Percentiles rank a stretch among this genome's conserved stretches.
Evolutionary conservation across 2,113 vertebrate species (phyloP).

Genomic region (Chloropsis hardwickii): DNA sequence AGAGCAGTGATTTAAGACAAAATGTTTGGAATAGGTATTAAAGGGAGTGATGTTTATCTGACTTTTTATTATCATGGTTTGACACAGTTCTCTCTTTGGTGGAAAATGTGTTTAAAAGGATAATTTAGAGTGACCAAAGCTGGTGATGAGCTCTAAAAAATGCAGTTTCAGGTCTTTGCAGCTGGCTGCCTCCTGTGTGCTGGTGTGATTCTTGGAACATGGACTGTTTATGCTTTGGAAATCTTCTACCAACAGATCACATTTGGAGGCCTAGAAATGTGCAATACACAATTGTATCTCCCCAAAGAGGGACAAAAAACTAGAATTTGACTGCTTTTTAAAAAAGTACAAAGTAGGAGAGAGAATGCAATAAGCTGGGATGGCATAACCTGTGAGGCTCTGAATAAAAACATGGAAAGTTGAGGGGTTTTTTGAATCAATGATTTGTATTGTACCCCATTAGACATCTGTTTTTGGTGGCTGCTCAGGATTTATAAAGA

Average conservation of each 20-base stretch:
- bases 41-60: background rate
- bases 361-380: background rate
- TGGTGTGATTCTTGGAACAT: background rate
- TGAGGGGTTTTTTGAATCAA: background rate
- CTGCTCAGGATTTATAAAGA: background rate
- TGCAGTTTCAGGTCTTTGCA: background rate
- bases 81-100: background rate
- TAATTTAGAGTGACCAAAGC: background rate
- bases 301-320: rapidly evolving
- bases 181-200: background rate
- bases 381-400: background rate
- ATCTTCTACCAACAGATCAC: background rate
- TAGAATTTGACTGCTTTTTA: background rate
- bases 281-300: background rate
- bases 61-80: background rate
- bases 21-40: background rate
- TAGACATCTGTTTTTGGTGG: background rate
- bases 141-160: background rate
- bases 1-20: background rate
- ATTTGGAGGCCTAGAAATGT: background rate
- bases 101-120: background rate
- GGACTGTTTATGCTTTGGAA: background rate
- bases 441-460: background rate
- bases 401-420: background rate
- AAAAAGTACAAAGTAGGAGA: background rate